Evolutionary conservation across 2,888 invertebrate genomes (phyloP), one percentile per base, ranked within the genome.

Genomic region (Eupithecia tripunctaria): DNA sequence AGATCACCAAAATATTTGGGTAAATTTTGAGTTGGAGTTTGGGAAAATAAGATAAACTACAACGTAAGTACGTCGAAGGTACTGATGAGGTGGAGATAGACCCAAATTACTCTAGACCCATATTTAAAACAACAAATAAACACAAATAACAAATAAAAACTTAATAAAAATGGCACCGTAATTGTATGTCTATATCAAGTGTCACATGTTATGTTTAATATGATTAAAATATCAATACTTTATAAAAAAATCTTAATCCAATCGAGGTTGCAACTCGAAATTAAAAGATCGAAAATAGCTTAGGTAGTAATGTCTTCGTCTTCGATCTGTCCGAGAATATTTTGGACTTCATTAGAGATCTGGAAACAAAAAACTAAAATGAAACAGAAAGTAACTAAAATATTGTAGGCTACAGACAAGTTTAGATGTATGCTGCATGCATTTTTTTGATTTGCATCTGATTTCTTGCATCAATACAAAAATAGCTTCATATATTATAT

Each of bases 271-370:
- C 56, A 56, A 25, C 56, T 56, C 56, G n/a, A 56, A 21, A 21
- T 25, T 25, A 4, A 12, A 56, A 10, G 25, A 56, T 25, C 56
- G 25, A 56, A 47, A 60, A 38, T 69, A 41, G 36, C 32, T 72
- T 71, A 73, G 0, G 36, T 41, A 14, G 41, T 62, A 18, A 67
- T 64, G 21, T 69, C 68, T 12, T 77, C 36, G 15, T 71, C 75
- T 70, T 87, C 86, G 6, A 88, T 79, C 25, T 80, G 72, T 7
- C 79, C 78, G 60, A 89, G 76, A 68, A 88, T 82, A 0, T 84
- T 83, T 72, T 86, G 82, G 3, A 88, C 82, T 18, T 87, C 87
- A 3, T 78, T 75, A 1, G 83, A 79, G 21, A 80, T 77, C 88
- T 88, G 86, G 12, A 85, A 85, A 56, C 56, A 14, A 66, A 71